Base-by-base conservation (phyloP, 2,113 vertebrate genomes). In the Tragelaphus scriptus region DNA sequence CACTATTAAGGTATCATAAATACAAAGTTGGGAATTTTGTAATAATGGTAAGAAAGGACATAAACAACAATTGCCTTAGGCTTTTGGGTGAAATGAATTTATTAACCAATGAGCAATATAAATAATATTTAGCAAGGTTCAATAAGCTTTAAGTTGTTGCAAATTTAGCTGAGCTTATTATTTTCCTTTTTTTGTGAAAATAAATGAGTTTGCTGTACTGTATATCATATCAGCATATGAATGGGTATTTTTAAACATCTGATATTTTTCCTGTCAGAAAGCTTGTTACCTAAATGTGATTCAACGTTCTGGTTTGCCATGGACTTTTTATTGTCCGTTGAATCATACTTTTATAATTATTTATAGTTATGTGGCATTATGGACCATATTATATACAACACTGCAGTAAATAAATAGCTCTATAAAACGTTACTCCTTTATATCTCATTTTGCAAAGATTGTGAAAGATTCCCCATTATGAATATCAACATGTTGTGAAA, bases 121-220 rank as follows among this genome's bases (percentile, higher is more conserved):
- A n/a, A 17, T 90, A 79, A 23, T 84, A 95, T 94, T 88, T 51
- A 40, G 32, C 25, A 58, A 65, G 15, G 10, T n/a, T 91, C 58
- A 85, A 30, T 93, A 56, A 79, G 79, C 61, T 88, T 90, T 95
- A 86, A 90, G 94, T 85, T 93, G 6, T 80, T n/a, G 11, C 15
- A 82, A 93, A 91, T 97, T 98, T 44, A 96, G 40, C 92, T 90
- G 49, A 95, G 97, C 85, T 92, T 97, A 82, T 0, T 47, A 49
- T 97, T 97, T 92, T 71, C 30, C 75, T 65, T 56, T 95, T 95
- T 68, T 30, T 77, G 55, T 81, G 40, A 88, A 82, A 93, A 77
- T 77, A 51, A 75, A 32, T 81, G 36, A 47, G 17, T 90, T 97
- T 92, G 6, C 10, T 80, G 2, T 96, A 23, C 15, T 90, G 58